Evolutionary conservation across 2,113 vertebrate species (phyloP).

Genomic region (Elachura formosa): DNA sequence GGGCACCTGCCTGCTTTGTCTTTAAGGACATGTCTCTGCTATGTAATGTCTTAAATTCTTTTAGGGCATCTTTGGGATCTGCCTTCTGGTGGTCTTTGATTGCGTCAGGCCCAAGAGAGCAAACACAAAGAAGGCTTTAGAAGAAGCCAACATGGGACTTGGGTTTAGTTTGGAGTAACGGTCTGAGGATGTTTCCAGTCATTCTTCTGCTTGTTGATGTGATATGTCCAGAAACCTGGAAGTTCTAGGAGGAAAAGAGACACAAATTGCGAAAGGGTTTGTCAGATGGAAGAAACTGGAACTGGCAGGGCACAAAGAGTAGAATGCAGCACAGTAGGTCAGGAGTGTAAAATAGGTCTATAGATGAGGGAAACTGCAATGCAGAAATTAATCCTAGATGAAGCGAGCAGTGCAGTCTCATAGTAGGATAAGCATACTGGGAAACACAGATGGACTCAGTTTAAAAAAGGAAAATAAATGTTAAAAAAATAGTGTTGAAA

Average conservation of each 20-base stretch:
- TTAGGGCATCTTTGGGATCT: too few species aligned
- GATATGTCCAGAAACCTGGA: not conserved
- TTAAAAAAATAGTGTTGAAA: not conserved
- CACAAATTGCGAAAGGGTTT: not conserved
- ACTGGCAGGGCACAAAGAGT: not conserved
- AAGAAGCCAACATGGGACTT: accelerated
- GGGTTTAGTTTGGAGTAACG: not conserved
- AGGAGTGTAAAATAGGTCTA: not conserved
- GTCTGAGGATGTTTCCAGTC: not conserved
- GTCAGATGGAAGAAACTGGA: not conserved
- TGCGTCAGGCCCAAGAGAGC: not conserved
- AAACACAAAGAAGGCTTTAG: not conserved
- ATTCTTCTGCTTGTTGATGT: not conserved
- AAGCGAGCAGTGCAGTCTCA: not conserved
- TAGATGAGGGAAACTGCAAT: not conserved
- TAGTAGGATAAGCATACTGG: not conserved
- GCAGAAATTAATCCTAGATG: not conserved
- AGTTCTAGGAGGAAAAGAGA: not conserved
- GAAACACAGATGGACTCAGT: not conserved
- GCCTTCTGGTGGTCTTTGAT: not conserved
- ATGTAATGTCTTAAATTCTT: not conserved
- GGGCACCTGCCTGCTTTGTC: not conserved
- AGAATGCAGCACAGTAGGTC: not conserved
- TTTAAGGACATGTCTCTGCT: not conserved
- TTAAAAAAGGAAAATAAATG: not conserved